phyloP scores from a whole-genome alignment of 2,888 invertebrate genomes.

The Agrilus mali region DNA sequence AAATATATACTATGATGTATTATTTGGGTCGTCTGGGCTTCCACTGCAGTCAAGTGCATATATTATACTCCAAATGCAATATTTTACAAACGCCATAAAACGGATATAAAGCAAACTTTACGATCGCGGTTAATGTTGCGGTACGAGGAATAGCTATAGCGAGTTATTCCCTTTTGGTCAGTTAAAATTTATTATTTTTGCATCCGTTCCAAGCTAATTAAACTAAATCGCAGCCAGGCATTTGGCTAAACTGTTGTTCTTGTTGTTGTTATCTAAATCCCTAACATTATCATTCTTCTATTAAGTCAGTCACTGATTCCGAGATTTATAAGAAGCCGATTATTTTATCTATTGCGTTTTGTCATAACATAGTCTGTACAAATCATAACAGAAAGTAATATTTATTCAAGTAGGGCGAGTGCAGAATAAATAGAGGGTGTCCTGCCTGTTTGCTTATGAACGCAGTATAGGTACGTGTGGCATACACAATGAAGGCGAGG shows the following conservation, averaged over 20 bases:
- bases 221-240: constrained; percentile 23
- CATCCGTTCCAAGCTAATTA: constrained; percentile 33
- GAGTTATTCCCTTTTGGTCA: constrained; percentile 34
- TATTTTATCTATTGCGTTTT: too few relatives aligned
- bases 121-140: constrained; percentile 36
- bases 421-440: too few relatives aligned
- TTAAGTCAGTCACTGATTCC: too few relatives aligned
- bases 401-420: too few relatives aligned
- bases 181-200: constrained; percentile 38
- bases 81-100: constrained; percentile 39
- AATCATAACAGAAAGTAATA: too few relatives aligned
- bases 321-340: too few relatives aligned
- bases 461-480: too few relatives aligned
- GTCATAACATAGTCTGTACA: too few relatives aligned
- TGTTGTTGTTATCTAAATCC: too few relatives aligned
- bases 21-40: constrained; percentile 13
- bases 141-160: constrained; percentile 32
- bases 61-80: constrained; percentile 36
- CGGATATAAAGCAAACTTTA: constrained; percentile 37
- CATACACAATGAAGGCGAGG: too few relatives aligned
- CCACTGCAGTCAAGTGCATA: constrained; percentile 29
- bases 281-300: too few relatives aligned
- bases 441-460: too few relatives aligned
- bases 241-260: constrained; percentile 19
- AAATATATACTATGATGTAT: constrained; percentile 9